Base-by-base conservation (phyloP, 2,113 vertebrate genomes). In the Canis aureus region DNA sequence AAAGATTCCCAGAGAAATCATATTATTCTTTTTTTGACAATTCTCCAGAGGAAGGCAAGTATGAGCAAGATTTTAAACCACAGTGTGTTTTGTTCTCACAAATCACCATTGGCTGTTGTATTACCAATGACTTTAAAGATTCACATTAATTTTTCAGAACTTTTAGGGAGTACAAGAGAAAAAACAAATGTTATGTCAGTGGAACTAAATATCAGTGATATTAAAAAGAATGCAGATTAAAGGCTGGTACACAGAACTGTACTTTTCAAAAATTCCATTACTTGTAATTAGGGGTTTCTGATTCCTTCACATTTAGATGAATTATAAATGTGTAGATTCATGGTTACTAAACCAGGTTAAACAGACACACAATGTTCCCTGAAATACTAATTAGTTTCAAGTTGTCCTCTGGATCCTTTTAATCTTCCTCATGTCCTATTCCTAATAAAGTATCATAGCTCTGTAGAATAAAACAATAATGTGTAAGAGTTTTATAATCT, bases 31-130 rank as follows among this genome's bases (percentile, higher is more conserved):
- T 91, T 74, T 59, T 79, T 76, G 94, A 95, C 80, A 51, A 2
- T 90, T 96, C 88, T 96, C 92, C 84, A 96, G 82, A 97, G 79
- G 67, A 96, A 95, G 87, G 78, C 98, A 97, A 94, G 97, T 94
- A 38, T 73, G 91, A 97, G 76, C 97, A 97, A 84, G 94, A 74
- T 32, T 49, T 4, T 73, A 86, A 93, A 86, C 32, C 51, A n/a
- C 57, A 51, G 15, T 76, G 57, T 76, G 55, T 84, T 97, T 83
- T 90, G 49, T 79, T 96, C 89, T 83, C 91, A 93, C 16, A 23
- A 95, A 91, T 95, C 62, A 74, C 43, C 83, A 38, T 23, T 89
- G n/a, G 11, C 57, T 8, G 2, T 32, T 84, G 59, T 32, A 32
- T 79, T 64, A 67, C 85, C 15, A 81, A 49, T 69, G 89, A n/a